These are phyloP conservation scores for Netelia virgata DNA, from an alignment of 2,888 invertebrate species.

Conservation along the genomic window DNA sequence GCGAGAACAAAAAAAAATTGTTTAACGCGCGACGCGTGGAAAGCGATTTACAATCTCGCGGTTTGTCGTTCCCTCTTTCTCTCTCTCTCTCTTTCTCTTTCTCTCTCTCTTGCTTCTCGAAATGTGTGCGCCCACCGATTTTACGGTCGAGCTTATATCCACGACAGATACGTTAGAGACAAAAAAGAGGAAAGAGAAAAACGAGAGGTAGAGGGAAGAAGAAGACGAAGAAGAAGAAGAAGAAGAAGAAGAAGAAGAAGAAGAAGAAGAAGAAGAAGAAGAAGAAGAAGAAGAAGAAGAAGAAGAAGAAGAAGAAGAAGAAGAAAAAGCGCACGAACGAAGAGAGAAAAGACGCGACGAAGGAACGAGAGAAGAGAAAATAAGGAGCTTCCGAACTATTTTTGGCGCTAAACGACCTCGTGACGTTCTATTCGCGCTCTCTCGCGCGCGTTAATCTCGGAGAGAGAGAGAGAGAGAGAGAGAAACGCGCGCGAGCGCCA, in stretches of 20 bases:
- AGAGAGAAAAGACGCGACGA: conserved; percentile 68
- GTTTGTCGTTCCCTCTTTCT: conserved; percentile 6
- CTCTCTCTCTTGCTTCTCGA: not conserved
- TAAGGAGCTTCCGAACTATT: conserved; percentile 80
- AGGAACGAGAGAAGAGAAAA: conserved; percentile 75
- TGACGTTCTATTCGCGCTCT: conserved; percentile 77
- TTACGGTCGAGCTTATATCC: conserved; percentile 55
- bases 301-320: conserved; percentile 18
- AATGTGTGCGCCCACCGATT: conserved; percentile 55
- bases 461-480: conserved; percentile 8
- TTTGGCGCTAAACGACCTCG: conserved; percentile 80
- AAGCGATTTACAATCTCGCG: conserved; percentile 6
- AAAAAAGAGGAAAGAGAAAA: conserved; percentile 32
- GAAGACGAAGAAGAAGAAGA: conserved; percentile 5
- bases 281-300: conserved; percentile 10
- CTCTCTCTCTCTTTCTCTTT: not conserved
- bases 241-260: conserved; percentile 5
- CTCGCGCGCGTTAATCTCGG: conserved; percentile 53
- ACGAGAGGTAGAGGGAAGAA: conserved; percentile 26
- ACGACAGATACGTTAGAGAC: conserved; percentile 22
- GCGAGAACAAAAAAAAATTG: not conserved
- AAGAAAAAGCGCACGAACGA: conserved; percentile 47
- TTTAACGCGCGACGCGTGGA: not conserved
- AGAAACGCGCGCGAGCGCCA: conserved; percentile 62
- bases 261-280: conserved; percentile 12